Conservation (phyloP, 1,140 invertebrate species). For the Euwallacea fornicatus region DNA sequence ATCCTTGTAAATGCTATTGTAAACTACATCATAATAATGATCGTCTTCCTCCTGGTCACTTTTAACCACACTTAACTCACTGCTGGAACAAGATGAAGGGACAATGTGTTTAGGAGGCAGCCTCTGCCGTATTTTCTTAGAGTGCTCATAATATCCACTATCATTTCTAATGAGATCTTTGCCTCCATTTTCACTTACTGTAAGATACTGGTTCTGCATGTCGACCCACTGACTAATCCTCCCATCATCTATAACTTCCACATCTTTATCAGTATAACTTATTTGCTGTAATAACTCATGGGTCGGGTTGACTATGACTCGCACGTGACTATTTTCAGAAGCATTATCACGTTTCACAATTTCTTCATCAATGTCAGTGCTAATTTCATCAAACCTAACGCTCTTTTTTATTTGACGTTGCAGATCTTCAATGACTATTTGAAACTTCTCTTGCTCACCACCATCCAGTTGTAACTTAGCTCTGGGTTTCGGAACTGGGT, state of each 20-base stretch:
- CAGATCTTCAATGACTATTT: slow-evolving; percentile 44
- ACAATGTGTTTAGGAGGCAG: slow-evolving; percentile 48
- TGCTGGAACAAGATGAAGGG: slow-evolving; percentile 39
- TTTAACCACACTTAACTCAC: slow-evolving; percentile 17
- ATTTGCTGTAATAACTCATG: slow-evolving; percentile 33
- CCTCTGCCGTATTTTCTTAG: slow-evolving; percentile 48
- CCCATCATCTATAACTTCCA: slow-evolving; percentile 30
- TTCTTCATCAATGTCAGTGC: slow-evolving; percentile 38
- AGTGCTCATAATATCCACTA: slow-evolving; percentile 48
- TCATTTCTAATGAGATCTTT: slow-evolving; percentile 44
- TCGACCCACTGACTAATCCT: slow-evolving; percentile 48
- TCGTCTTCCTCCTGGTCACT: slow-evolving; percentile 47
- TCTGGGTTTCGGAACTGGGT: slow-evolving; percentile 42
- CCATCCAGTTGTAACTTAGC: slow-evolving; percentile 34
- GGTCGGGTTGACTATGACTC: slow-evolving; percentile 35
- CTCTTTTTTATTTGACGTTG: slow-evolving; percentile 49
- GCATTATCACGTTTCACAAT: slow-evolving; percentile 19
- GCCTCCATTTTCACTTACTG: slow-evolving; percentile 19
- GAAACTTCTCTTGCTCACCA: slow-evolving; percentile 31
- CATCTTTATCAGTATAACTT: slow-evolving; percentile 20
- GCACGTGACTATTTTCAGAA: slow-evolving; percentile 4
- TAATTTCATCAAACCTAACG: slow-evolving; percentile 47
- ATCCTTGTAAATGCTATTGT: slow-evolving; percentile 51
- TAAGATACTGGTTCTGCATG: slow-evolving; percentile 47
- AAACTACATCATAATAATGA: slow-evolving; percentile 32